Conservation (phyloP, 2,113 vertebrate species). For the Edolisoma coerulescens region DNA sequence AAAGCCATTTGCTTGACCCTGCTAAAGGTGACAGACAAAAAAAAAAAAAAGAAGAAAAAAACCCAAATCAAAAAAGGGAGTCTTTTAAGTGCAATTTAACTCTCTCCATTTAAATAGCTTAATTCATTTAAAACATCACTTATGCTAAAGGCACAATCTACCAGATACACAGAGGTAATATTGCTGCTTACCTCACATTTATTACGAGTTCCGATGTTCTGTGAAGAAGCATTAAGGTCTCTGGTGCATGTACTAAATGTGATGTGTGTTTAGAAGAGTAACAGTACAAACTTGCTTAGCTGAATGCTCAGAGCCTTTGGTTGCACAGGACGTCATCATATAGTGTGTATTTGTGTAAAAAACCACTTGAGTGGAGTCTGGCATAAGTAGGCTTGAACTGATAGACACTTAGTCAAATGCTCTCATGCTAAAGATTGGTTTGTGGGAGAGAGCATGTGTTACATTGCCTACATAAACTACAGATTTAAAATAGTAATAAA, state of each 20-base stretch:
- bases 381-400: neutral
- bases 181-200: neutral
- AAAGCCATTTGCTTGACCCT: neutral
- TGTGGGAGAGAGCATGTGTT: neutral
- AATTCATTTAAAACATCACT: neutral
- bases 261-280: neutral
- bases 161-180: neutral
- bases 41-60: no score
- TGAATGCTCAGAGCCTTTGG: neutral
- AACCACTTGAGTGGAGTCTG: rapidly evolving
- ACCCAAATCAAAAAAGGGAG: neutral
- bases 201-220: neutral
- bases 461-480: neutral
- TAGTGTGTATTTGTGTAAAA: neutral
- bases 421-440: neutral
- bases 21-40: neutral
- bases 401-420: neutral
- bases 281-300: neutral
- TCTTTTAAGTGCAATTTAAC: neutral
- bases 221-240: neutral
- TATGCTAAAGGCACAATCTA: neutral
- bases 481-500: neutral
- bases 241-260: neutral
- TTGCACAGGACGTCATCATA: neutral
- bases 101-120: neutral